These are phyloP conservation scores for Champsocephalus gunnari DNA, from an alignment of 2,797 vertebrate genomes.

Conservation along the genomic window DNA sequence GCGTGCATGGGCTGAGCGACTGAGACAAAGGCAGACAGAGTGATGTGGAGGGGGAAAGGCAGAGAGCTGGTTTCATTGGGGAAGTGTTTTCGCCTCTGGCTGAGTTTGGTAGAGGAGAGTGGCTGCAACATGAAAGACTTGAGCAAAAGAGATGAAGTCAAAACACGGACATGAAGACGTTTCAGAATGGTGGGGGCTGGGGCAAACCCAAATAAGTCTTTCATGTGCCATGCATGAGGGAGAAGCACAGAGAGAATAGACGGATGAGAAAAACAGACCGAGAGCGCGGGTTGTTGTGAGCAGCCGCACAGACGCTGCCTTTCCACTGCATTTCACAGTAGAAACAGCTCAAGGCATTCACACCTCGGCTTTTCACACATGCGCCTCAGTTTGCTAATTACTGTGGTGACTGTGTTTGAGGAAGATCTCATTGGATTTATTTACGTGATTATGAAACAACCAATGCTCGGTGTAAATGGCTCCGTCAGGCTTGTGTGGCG, in stretches of 20 bases:
- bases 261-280: conserved; percentile 71
- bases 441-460: conserved; percentile 52
- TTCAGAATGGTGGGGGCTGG: conserved; percentile 52
- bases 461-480: conserved; percentile 29
- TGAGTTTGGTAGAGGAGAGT: conserved; percentile 73
- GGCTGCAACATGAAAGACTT: conserved; percentile 80
- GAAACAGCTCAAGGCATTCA: conserved; percentile 63
- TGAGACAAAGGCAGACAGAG: conserved; percentile 73
- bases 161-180: conserved; percentile 59
- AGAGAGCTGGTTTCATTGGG: conserved; percentile 63
- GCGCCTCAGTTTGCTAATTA: conserved; percentile 68
- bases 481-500: conserved; percentile 32
- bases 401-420: conserved; percentile 51
- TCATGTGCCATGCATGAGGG: conserved; percentile 71
- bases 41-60: conserved; percentile 35
- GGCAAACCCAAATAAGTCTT: conserved; percentile 54
- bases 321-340: conserved; percentile 52
- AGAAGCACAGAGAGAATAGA: conserved; percentile 61
- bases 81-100: conserved; percentile 75
- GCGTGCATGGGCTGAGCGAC: conserved; percentile 36
- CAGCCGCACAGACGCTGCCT: conserved; percentile 51
- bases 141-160: conserved; percentile 66
- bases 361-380: conserved; percentile 62
- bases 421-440: conserved; percentile 66
- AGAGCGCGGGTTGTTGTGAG: conserved; percentile 56